Evolutionary conservation across 2,113 vertebrate genomes (phyloP).

Genomic region (Callospermophilus lateralis): DNA sequence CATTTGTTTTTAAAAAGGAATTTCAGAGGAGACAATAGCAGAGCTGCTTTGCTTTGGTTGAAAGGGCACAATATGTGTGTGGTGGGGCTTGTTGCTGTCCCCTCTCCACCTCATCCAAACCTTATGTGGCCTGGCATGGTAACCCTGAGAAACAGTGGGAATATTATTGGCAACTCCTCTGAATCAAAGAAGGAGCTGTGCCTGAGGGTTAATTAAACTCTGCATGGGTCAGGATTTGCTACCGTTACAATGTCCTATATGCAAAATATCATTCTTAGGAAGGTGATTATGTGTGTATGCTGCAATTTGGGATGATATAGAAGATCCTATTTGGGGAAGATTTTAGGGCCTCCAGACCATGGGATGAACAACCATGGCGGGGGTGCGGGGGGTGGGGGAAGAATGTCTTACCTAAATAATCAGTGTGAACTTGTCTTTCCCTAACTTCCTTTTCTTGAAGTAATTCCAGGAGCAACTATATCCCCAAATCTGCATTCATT

Average conservation of each 20-base stretch:
- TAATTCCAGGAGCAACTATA: constrained; percentile 50
- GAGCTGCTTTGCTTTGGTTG: not conserved
- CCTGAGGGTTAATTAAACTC: constrained; percentile 57
- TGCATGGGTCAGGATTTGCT: constrained; percentile 39
- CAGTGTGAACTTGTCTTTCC: constrained; percentile 16
- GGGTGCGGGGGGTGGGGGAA: not conserved
- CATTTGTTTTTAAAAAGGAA: not conserved
- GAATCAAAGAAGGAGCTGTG: constrained; percentile 12
- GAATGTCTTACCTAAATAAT: not conserved
- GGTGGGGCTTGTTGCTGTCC: not conserved
- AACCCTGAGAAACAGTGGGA: not conserved
- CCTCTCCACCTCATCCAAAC: not conserved
- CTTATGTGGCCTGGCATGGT: not conserved
- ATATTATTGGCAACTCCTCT: constrained; percentile 1
- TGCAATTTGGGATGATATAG: not conserved
- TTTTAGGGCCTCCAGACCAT: constrained; percentile 28
- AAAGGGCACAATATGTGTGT: not conserved
- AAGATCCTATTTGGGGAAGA: not conserved
- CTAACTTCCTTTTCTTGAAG: constrained; percentile 62
- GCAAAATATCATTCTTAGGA: constrained; percentile 39
- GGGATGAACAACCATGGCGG: not conserved
- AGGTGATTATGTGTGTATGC: constrained; percentile 42
- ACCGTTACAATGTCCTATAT: constrained; percentile 22
- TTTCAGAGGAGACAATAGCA: not conserved
- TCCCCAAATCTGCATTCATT: constrained; percentile 78